A percentile compares a stretch with the other conserved stretches of the same genome.
phyloP scores from a whole-genome alignment of 2,113 vertebrate species.

The Marmota flaviventris region DNA sequence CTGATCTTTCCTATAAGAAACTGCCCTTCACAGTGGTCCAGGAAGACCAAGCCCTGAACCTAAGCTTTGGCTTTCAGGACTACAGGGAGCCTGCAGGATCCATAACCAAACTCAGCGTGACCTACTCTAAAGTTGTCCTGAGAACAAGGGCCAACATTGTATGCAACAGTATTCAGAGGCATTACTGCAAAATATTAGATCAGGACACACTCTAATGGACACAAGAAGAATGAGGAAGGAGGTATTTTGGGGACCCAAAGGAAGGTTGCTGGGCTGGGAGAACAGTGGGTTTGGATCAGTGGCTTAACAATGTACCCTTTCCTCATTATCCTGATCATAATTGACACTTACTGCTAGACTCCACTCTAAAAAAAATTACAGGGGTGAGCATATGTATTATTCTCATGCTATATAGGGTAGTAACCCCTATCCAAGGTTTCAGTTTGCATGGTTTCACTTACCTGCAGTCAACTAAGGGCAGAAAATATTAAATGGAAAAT shows the following conservation, averaged over 20 bases:
- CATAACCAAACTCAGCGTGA: neutral
- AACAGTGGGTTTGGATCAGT: too few species aligned
- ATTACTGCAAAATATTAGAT: neutral
- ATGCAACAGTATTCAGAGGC: neutral
- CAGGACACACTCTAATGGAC: neutral
- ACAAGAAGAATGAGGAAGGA: neutral
- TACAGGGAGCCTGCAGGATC: neutral
- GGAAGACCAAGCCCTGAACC: neutral
- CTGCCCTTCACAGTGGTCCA: neutral
- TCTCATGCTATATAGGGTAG: neutral
- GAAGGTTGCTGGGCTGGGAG: neutral
- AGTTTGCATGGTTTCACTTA: neutral
- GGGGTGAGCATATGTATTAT: too few species aligned
- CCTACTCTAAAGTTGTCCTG: fast-evolving
- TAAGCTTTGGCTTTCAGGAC: neutral
- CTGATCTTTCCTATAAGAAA: neutral
- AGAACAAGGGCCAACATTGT: neutral
- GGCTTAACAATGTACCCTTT: neutral
- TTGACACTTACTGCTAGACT: neutral
- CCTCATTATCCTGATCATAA: neutral
- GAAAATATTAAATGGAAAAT: neutral
- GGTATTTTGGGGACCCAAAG: neutral
- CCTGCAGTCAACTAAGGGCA: too few species aligned
- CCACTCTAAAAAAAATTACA: neutral
- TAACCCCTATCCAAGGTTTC: neutral